Conservation (phyloP, 2,113 vertebrate genomes). For the Pomatorhinus ruficollis region DNA sequence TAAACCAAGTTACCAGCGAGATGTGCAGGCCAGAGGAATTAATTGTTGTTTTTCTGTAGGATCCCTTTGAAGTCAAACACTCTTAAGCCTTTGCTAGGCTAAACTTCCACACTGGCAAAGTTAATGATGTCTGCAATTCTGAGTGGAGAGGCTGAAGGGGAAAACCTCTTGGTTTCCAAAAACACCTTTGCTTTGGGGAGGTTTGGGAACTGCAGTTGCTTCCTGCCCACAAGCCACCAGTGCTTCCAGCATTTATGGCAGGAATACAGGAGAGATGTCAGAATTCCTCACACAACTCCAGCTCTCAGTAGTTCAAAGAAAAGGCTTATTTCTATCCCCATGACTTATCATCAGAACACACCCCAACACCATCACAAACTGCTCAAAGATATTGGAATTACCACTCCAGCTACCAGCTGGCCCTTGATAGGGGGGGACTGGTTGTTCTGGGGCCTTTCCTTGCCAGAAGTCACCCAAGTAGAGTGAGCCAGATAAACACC, state of each 20-base stretch:
- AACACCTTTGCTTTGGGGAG: neutral
- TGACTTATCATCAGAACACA: neutral
- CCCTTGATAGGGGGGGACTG: neutral
- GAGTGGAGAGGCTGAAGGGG: neutral
- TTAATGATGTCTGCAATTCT: fast-evolving
- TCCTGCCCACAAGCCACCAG: neutral
- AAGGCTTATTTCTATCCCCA: neutral
- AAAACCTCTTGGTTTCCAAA: neutral
- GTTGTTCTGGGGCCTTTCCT: neutral
- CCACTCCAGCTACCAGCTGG: neutral
- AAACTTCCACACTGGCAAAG: neutral
- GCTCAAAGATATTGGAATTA: neutral
- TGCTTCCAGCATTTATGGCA: neutral
- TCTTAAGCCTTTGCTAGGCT: neutral
- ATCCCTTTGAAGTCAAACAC: neutral
- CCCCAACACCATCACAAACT: neutral
- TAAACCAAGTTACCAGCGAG: neutral
- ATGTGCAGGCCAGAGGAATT: neutral
- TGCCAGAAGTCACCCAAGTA: neutral
- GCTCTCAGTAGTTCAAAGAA: neutral
- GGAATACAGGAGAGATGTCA: neutral
- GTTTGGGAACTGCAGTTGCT: neutral
- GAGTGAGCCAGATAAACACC: neutral
- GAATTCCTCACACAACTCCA: neutral
- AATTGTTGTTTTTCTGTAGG: neutral